phyloP scores from a whole-genome alignment of 2,797 vertebrate genomes.

The Chaunax sp. region DNA sequence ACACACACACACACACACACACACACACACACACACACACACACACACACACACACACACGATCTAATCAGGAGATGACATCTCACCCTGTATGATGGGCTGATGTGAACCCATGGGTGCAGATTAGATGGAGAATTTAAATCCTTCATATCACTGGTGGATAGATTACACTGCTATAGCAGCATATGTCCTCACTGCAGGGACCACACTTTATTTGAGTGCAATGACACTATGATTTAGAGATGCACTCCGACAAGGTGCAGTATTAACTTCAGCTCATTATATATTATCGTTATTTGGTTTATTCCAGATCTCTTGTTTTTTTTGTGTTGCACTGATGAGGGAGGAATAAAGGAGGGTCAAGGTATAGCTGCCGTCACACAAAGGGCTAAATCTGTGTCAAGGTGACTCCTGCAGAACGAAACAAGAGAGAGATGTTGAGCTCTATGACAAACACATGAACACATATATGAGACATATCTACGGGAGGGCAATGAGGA shows the following conservation, averaged over 20 bases:
- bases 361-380: conserved; percentile 34
- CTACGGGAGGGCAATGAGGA: neutral
- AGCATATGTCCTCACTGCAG: conserved; percentile 62
- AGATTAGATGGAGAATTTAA: conserved; percentile 74
- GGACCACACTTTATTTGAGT: conserved; percentile 38
- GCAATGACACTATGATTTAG: conserved; percentile 46
- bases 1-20: conserved; percentile 10
- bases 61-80: conserved; percentile 61
- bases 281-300: conserved; percentile 6
- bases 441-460: conserved; percentile 1
- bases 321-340: conserved; percentile 17
- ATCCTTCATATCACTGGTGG: conserved; percentile 60
- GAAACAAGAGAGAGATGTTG: conserved; percentile 8
- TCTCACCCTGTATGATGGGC: conserved; percentile 49
- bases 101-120: conserved; percentile 53
- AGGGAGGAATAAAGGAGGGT: conserved; percentile 26
- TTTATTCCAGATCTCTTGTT: conserved; percentile 10
- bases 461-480: neutral
- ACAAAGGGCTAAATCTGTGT: conserved; percentile 36
- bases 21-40: conserved; percentile 7
- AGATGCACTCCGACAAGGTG: conserved; percentile 19
- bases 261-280: conserved; percentile 42
- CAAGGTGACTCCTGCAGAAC: conserved; percentile 54
- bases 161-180: conserved; percentile 58
- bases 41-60: conserved; percentile 12